Percentiles rank a stretch among this genome's conserved stretches.
These are phyloP conservation scores for Entomobrya multifasciata DNA, from an alignment of 2,888 invertebrate genomes.

Conservation along the genomic window DNA sequence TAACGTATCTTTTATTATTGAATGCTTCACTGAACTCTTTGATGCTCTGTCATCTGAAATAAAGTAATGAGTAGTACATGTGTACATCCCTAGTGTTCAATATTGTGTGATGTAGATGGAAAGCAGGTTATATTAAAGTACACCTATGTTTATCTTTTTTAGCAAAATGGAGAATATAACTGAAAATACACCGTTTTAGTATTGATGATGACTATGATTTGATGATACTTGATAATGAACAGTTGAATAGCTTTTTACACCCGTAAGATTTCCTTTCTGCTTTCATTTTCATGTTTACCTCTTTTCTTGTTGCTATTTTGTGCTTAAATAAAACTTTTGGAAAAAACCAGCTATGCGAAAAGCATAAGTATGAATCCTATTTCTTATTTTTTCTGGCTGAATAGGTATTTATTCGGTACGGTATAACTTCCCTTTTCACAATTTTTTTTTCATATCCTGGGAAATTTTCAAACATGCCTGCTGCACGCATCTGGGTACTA, in stretches of 20 bases:
- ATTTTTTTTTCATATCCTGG: too few species aligned
- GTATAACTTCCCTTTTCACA: too few species aligned
- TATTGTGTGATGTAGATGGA: too few species aligned
- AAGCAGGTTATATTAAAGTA: neutral
- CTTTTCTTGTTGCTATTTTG: slow-evolving; percentile 26
- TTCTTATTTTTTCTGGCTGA: too few species aligned
- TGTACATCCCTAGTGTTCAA: neutral
- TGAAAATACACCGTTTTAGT: neutral
- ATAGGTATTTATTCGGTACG: too few species aligned
- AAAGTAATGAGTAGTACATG: slow-evolving; percentile 67
- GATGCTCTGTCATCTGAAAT: slow-evolving; percentile 63
- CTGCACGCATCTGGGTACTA: too few species aligned
- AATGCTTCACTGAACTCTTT: slow-evolving; percentile 65
- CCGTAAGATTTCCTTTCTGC: slow-evolving; percentile 47
- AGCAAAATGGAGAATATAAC: neutral
- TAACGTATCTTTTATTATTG: slow-evolving; percentile 58
- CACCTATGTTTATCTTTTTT: slow-evolving; percentile 5
- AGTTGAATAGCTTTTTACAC: slow-evolving; percentile 46
- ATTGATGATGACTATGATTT: too few species aligned
- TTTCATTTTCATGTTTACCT: neutral
- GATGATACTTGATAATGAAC: slow-evolving; percentile 57
- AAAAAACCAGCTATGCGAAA: neutral
- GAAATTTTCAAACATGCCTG: slow-evolving; percentile 29
- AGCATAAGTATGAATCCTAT: too few species aligned
- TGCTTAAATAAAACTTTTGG: neutral